phyloP scores from a whole-genome alignment of 2,888 invertebrate species.

The Xanthia togata region DNA sequence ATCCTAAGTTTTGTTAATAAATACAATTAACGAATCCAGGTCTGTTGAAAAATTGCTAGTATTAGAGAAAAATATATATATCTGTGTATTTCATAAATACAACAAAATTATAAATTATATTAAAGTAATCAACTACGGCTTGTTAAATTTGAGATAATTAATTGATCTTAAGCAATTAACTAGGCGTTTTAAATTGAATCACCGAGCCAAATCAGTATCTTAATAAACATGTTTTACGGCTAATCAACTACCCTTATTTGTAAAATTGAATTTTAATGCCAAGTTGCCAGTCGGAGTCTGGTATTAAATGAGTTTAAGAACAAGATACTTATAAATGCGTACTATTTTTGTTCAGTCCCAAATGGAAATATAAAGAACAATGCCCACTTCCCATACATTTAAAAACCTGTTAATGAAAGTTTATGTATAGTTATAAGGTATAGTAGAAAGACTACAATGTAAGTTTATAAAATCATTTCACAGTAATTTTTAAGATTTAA shows the following conservation, averaged over 20 bases:
- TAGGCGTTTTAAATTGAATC: slow-evolving; percentile 48
- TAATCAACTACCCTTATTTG: slow-evolving; percentile 49
- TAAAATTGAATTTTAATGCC: slow-evolving; percentile 41
- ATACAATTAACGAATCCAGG: background rate
- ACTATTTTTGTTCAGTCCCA: slow-evolving; percentile 14
- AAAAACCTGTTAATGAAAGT: too few relatives aligned
- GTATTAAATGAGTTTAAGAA: slow-evolving; percentile 28
- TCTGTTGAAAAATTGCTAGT: background rate
- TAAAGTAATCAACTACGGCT: background rate
- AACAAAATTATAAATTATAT: too few relatives aligned
- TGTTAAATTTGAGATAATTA: slow-evolving; percentile 29
- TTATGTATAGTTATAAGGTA: too few relatives aligned
- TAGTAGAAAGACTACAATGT: too few relatives aligned
- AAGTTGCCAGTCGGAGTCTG: slow-evolving; percentile 7
- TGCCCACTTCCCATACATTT: too few relatives aligned
- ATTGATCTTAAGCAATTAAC: slow-evolving; percentile 6
- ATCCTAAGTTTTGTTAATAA: background rate
- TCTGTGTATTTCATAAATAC: too few relatives aligned
- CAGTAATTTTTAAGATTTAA: too few relatives aligned
- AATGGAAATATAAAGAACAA: background rate
- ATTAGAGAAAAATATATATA: too few relatives aligned
- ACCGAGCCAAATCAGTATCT: slow-evolving; percentile 20
- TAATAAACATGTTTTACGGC: slow-evolving; percentile 37
- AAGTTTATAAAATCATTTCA: too few relatives aligned
- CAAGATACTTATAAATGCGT: slow-evolving; percentile 5